Percentiles rank a stretch among this genome's conserved stretches.
These are phyloP conservation scores for Anadara kagoshimensis DNA, from an alignment of 1,140 invertebrate genomes.

Conservation along the genomic window DNA sequence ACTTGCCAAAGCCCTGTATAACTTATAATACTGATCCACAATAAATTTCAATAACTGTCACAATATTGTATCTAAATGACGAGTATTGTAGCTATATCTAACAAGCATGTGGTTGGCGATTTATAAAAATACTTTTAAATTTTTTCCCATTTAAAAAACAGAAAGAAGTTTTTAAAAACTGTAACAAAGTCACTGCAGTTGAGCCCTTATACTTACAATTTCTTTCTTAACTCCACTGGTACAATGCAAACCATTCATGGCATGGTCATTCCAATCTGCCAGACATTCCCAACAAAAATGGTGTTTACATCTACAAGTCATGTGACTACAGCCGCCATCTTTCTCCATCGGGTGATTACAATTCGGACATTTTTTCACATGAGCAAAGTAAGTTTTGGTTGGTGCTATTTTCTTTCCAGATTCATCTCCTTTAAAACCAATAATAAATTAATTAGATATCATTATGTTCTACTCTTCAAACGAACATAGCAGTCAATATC, in stretches of 20 bases:
- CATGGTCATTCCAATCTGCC: background rate
- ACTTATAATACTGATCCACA: too few species aligned
- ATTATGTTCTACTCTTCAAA: background rate
- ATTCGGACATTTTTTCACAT: slow-evolving; percentile 14
- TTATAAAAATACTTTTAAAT: too few species aligned
- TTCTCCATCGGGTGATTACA: slow-evolving; percentile 13
- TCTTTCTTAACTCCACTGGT: background rate
- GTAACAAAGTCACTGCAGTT: too few species aligned
- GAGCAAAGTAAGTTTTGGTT: background rate
- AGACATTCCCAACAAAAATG: slow-evolving; percentile 18
- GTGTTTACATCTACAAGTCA: slow-evolving; percentile 7
- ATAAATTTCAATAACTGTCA: too few species aligned
- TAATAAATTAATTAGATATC: background rate
- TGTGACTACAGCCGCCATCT: slow-evolving; percentile 16
- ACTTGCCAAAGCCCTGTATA: too few species aligned
- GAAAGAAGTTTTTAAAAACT: too few species aligned
- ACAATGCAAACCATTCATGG: background rate
- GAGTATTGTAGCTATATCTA: too few species aligned
- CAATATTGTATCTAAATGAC: too few species aligned
- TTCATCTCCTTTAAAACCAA: background rate
- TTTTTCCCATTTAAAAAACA: too few species aligned
- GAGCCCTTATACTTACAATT: background rate
- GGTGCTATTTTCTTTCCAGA: too few species aligned
- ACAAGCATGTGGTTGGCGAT: too few species aligned
- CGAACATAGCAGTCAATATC: too few species aligned